Conservation (phyloP, 2,797 vertebrate genomes). For the Rhinella marina region DNA sequence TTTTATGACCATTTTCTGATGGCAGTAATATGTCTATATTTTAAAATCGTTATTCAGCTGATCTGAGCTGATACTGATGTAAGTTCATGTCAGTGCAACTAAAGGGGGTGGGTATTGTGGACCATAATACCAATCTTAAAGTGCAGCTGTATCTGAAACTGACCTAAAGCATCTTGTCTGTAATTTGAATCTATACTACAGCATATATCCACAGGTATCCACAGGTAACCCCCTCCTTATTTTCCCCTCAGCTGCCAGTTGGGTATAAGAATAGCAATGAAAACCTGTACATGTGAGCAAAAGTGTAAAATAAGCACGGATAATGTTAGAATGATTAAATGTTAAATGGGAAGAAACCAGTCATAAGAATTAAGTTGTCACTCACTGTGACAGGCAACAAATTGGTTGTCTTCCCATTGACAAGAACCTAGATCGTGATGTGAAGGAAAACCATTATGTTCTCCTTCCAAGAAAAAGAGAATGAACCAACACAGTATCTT, state of each 20-base stretch:
- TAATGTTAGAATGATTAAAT: background rate
- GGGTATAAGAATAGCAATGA: background rate
- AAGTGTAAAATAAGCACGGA: background rate
- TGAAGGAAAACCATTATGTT: constrained; percentile 5
- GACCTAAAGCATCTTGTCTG: background rate
- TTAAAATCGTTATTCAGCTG: too few species aligned
- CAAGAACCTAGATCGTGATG: constrained; percentile 16
- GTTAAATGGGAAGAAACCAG: background rate
- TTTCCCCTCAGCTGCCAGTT: background rate
- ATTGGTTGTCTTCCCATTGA: constrained; percentile 9
- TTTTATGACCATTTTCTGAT: too few species aligned
- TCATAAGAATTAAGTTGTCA: constrained; percentile 2
- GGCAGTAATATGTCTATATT: too few species aligned
- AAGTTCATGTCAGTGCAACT: too few species aligned
- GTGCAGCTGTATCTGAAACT: too few species aligned
- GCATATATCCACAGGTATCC: background rate
- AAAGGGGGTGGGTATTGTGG: too few species aligned
- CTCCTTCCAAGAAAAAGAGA: background rate
- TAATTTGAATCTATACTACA: background rate
- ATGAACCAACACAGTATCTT: background rate
- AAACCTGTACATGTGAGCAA: background rate
- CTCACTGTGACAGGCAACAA: background rate
- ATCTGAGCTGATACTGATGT: too few species aligned
- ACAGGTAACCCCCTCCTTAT: background rate
- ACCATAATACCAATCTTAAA: too few species aligned